A percentile compares a stretch with the other conserved stretches of the same genome.
These are phyloP conservation scores for Hiodon alosoides DNA, from an alignment of 2,113 vertebrate genomes.

Conservation along the genomic window DNA sequence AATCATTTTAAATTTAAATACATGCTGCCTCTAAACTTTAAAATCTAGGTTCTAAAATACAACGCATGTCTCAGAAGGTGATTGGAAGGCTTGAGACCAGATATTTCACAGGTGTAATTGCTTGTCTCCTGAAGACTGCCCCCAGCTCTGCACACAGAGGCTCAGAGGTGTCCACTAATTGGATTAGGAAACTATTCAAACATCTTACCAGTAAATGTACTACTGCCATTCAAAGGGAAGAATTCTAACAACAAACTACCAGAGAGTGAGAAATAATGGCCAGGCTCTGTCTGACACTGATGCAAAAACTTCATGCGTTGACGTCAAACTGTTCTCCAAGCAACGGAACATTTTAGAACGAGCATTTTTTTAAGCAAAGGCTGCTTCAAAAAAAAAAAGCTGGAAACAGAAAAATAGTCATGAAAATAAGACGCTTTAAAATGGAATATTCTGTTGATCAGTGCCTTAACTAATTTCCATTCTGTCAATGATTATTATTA, in stretches of 20 bases:
- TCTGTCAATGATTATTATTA: neutral
- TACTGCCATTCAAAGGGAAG: neutral
- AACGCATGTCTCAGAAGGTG: neutral
- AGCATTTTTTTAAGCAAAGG: neutral
- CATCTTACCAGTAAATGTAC: constrained; percentile 7
- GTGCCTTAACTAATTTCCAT: too few species aligned
- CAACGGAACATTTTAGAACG: too few species aligned
- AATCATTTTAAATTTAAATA: too few species aligned
- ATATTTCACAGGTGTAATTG: constrained; percentile 18
- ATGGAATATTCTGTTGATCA: neutral
- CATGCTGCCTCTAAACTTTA: too few species aligned
- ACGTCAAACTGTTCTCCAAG: neutral
- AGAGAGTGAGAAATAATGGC: neutral
- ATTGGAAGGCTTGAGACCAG: neutral
- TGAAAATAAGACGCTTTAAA: neutral
- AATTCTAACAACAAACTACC: neutral
- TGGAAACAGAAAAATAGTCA: neutral
- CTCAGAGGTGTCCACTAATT: constrained; percentile 33
- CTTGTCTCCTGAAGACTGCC: constrained; percentile 18
- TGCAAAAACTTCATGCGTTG: neutral
- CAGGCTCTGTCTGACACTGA: neutral
- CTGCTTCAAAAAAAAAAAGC: neutral
- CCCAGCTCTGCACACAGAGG: constrained; percentile 25
- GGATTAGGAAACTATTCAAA: constrained; percentile 20
- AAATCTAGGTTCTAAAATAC: too few species aligned